phyloP scores from a whole-genome alignment of 2,888 invertebrate genomes.

The Phania funesta region DNA sequence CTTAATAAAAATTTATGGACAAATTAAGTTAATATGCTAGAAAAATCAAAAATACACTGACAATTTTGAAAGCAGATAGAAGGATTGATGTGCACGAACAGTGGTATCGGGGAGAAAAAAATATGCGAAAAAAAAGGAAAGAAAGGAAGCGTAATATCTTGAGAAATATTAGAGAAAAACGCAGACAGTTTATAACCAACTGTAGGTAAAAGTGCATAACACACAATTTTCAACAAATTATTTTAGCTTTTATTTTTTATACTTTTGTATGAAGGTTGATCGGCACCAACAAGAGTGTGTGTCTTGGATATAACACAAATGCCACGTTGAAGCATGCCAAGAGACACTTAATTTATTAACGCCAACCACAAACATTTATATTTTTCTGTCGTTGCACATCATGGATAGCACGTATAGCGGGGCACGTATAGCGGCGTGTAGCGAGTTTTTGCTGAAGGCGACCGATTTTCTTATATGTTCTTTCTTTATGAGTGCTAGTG shows the following conservation, averaged over 20 bases:
- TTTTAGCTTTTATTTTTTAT: neutral
- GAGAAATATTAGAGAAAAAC: neutral
- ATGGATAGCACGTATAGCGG: neutral
- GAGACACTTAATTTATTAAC: conserved; percentile 45
- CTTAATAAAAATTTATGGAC: conserved; percentile 50
- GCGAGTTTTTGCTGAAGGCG: neutral
- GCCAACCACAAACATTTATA: conserved; percentile 16
- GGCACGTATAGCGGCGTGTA: neutral
- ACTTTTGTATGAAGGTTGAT: neutral
- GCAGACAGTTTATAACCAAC: too few species aligned
- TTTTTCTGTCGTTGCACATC: conserved; percentile 20
- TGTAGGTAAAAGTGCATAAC: neutral
- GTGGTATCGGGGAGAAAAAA: neutral
- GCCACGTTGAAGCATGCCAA: conserved; percentile 34
- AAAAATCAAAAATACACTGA: neutral
- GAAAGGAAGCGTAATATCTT: neutral
- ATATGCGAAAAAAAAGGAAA: neutral
- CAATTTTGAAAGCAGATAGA: too few species aligned
- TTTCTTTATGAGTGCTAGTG: conserved; percentile 1
- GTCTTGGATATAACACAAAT: conserved; percentile 40
- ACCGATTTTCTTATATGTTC: neutral
- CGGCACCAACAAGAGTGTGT: conserved; percentile 24
- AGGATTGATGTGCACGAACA: too few species aligned
- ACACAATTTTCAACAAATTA: neutral
- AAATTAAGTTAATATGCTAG: conserved; percentile 38